Evolutionary conservation across 2,888 invertebrate genomes (phyloP).

Genomic region (Nemurella pictetii): DNA sequence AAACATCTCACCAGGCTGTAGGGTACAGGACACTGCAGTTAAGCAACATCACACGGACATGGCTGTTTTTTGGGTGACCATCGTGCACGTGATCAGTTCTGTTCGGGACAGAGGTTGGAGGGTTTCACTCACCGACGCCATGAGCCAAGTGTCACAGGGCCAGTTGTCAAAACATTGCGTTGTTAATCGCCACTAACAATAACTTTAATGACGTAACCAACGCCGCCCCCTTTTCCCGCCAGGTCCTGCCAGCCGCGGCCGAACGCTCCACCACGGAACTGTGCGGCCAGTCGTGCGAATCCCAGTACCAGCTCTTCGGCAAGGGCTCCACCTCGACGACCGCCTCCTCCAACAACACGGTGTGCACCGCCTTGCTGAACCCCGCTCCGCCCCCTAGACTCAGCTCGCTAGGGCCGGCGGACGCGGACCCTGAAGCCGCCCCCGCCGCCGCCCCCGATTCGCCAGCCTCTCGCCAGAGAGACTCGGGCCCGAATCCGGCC

Average conservation of each 20-base stretch:
- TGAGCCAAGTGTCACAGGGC: no score
- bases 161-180: no score
- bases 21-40: no score
- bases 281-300: conserved; percentile 58
- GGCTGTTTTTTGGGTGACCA: no score
- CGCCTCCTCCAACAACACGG: conserved; percentile 87
- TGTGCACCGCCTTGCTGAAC: conserved; percentile 75
- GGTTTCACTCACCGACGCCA: no score
- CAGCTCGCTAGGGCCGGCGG: conserved; percentile 33
- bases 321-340: conserved; percentile 86
- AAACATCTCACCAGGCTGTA: no score
- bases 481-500: conserved; percentile 55
- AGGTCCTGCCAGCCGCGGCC: conserved; percentile 72
- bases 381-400: conserved; percentile 80
- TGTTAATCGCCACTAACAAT: no score
- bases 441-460: conserved; percentile 62
- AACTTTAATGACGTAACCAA: no score
- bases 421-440: conserved; percentile 32
- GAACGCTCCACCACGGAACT: conserved; percentile 71
- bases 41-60: no score
- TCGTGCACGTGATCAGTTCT: no score
- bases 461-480: background rate
- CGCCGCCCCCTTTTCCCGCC: conserved; percentile 49
- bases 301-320: conserved; percentile 83
- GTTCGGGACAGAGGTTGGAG: no score